phyloP scores from a whole-genome alignment of 2,113 vertebrate genomes.

The Myotis lucifugus region DNA sequence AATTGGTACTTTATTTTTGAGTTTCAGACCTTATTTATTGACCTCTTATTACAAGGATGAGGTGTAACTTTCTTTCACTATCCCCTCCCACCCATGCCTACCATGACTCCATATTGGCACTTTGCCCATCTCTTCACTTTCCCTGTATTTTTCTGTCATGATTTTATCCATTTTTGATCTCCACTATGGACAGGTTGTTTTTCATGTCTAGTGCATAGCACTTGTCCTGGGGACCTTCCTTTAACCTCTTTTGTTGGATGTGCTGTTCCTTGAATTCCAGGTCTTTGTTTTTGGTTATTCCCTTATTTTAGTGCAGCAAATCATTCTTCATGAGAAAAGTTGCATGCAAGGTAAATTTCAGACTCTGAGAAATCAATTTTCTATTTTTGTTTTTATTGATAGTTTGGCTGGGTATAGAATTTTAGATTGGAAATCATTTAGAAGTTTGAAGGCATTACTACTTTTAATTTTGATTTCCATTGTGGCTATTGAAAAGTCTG shows the following conservation, averaged over 20 bases:
- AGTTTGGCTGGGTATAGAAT: background rate
- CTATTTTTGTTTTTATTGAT: background rate
- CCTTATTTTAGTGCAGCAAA: background rate
- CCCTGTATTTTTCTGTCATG: background rate
- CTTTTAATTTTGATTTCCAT: slow-evolving; percentile 13
- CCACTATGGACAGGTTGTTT: background rate
- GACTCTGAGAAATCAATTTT: background rate
- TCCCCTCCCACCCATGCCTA: background rate
- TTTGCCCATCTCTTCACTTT: background rate
- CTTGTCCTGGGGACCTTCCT: background rate
- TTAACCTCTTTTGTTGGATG: background rate
- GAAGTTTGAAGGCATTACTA: background rate
- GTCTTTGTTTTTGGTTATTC: slow-evolving; percentile 9
- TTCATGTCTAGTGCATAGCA: background rate
- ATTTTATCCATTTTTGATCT: background rate
- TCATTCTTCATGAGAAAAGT: slow-evolving; percentile 18
- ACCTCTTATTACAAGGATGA: background rate
- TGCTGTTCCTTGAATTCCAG: background rate
- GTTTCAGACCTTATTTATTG: background rate
- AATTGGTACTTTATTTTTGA: background rate
- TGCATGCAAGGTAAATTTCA: background rate
- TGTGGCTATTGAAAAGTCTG: background rate
- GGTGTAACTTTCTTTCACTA: background rate
- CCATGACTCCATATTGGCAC: background rate
- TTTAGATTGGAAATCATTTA: slow-evolving; percentile 34